Evolutionary conservation across 2,888 invertebrate genomes (phyloP).

Genomic region (Ormia ochracea): DNA sequence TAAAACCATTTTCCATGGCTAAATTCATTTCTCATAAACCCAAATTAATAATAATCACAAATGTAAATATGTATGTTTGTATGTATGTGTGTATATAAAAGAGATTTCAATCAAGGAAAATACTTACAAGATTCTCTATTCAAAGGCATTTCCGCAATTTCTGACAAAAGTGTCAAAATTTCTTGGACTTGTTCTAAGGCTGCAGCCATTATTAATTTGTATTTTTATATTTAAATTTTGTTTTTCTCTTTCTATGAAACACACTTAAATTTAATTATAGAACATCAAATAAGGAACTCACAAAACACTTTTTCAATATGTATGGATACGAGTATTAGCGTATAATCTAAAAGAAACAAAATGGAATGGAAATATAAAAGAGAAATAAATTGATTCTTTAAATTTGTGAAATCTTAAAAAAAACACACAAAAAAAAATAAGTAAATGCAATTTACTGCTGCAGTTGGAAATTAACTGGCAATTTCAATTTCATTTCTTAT

Average conservation of each 20-base stretch:
- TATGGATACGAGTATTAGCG: neutral
- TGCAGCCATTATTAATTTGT: slow-evolving; percentile 69
- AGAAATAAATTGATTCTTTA: neutral
- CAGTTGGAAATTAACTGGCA: slow-evolving; percentile 34
- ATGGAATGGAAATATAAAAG: slow-evolving; percentile 19
- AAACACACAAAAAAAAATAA: too few species aligned
- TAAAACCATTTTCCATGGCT: too few species aligned
- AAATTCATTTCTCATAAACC: neutral
- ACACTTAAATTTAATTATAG: slow-evolving; percentile 54
- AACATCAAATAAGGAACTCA: slow-evolving; percentile 39
- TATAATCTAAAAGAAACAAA: slow-evolving; percentile 21
- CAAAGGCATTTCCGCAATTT: slow-evolving; percentile 70
- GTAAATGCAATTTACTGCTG: slow-evolving; percentile 14
- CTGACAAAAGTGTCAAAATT: slow-evolving; percentile 68
- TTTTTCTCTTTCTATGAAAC: slow-evolving; percentile 26
- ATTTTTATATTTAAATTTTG: too few species aligned
- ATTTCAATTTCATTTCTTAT: neutral
- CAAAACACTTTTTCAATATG: slow-evolving; percentile 36
- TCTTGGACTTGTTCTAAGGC: slow-evolving; percentile 70
- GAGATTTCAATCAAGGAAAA: neutral
- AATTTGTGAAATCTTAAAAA: slow-evolving; percentile 13
- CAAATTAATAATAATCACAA: neutral
- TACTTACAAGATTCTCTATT: slow-evolving; percentile 74
- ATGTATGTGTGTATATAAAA: neutral
- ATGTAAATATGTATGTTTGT: neutral